A percentile compares a stretch with the other conserved stretches of the same genome.
phyloP scores from a whole-genome alignment of 2,888 invertebrate species.

The Macrostomum cliftonense region DNA sequence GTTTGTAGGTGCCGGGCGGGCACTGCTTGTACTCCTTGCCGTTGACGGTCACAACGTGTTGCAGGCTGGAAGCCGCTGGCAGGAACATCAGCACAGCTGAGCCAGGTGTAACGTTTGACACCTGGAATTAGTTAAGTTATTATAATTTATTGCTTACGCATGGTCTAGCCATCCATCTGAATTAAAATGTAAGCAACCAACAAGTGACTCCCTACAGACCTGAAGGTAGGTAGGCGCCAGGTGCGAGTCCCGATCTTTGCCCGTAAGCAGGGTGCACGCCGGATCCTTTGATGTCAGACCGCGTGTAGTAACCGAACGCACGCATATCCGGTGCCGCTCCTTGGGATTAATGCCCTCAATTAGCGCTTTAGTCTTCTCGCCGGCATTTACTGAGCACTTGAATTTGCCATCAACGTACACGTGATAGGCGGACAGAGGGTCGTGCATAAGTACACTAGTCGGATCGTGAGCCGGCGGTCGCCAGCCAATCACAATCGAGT shows the following conservation, averaged over 20 bases:
- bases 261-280: conserved; percentile 93
- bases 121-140: conserved; percentile 40
- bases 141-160: too few relatives aligned
- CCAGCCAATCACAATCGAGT: conserved; percentile 94
- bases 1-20: conserved; percentile 64
- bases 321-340: conserved; percentile 74
- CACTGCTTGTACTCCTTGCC: conserved; percentile 53
- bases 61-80: conserved; percentile 91
- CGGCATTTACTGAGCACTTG: conserved; percentile 82
- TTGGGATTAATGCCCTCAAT: conserved; percentile 77
- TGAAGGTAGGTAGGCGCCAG: too few relatives aligned
- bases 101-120: conserved; percentile 69
- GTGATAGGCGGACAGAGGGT: conserved; percentile 32
- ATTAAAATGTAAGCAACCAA: too few relatives aligned
- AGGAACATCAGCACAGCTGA: conserved; percentile 89
- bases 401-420: conserved; percentile 91
- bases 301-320: conserved; percentile 74
- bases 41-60: conserved; percentile 91
- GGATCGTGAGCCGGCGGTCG: conserved; percentile 49
- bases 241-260: conserved; percentile 44
- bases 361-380: conserved; percentile 62
- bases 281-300: conserved; percentile 76
- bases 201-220: too few relatives aligned
- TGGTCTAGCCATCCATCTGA: too few relatives aligned
- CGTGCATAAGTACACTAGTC: conserved; percentile 1